These are phyloP conservation scores for Turritopsis rubra DNA, from an alignment of 30 jellyfish, hydroid and myxozoan species.

Conservation along the genomic window DNA sequence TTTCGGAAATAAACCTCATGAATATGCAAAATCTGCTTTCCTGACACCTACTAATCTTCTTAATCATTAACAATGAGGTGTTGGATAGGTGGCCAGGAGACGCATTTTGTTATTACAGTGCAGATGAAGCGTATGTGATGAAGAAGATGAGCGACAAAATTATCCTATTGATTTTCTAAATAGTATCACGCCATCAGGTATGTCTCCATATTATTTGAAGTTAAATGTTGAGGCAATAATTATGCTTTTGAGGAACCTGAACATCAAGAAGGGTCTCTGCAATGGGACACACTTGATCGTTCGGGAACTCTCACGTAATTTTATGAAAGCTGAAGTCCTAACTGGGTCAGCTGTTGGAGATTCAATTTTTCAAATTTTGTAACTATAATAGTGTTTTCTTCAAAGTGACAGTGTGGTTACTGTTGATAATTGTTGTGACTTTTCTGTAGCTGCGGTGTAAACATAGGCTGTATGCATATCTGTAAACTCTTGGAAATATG, in stretches of 20 bases:
- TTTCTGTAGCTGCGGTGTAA: no score
- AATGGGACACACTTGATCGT: slow-evolving; percentile 35
- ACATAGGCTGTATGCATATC: no score
- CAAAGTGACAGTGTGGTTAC: no score
- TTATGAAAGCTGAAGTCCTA: not conserved
- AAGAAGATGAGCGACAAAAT: not conserved
- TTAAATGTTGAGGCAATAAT: slow-evolving; percentile 43
- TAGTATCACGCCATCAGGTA: slow-evolving; percentile 7
- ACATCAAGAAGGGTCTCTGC: slow-evolving; percentile 21
- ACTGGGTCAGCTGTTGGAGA: not conserved
- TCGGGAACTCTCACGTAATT: not conserved
- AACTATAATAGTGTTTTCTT: no score
- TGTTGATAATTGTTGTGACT: no score
- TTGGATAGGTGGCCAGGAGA: slow-evolving; percentile 30
- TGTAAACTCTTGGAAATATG: no score
- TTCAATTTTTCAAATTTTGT: no score
- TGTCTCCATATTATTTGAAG: slow-evolving; percentile 48
- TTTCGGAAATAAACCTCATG: not conserved
- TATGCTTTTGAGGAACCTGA: slow-evolving; percentile 41
- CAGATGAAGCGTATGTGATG: slow-evolving; percentile 9
- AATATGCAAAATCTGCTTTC: slow-evolving; percentile 17
- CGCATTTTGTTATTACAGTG: not conserved
- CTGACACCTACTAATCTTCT: slow-evolving; percentile 33
- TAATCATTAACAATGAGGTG: slow-evolving; percentile 17
- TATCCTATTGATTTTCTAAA: not conserved